phyloP scores from a whole-genome alignment of 2,113 vertebrate species.

The Rhabdornis inornatus region DNA sequence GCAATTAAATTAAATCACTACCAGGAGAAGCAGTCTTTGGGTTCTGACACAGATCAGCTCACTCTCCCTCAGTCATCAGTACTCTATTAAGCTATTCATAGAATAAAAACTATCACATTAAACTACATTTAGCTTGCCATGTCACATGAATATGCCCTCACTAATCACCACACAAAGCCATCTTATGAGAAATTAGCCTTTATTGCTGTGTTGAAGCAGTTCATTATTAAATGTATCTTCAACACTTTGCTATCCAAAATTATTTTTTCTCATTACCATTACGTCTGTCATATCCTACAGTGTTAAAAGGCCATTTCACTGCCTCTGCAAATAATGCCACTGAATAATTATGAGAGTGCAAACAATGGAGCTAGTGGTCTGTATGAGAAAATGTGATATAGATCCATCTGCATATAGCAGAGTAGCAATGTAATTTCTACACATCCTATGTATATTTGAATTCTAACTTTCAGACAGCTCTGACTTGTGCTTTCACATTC shows the following conservation, averaged over 20 bases:
- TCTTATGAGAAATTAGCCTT: neutral
- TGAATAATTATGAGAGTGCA: neutral
- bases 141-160: neutral
- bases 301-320: neutral
- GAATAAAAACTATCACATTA: constrained; percentile 46
- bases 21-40: neutral
- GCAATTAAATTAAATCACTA: constrained; percentile 10
- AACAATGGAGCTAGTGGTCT: neutral
- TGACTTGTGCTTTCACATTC: constrained; percentile 6
- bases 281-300: neutral
- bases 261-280: constrained; percentile 1
- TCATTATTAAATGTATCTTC: constrained; percentile 9
- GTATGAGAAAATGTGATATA: neutral
- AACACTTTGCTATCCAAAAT: neutral
- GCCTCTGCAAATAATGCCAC: neutral
- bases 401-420: neutral
- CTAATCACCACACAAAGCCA: constrained; percentile 22
- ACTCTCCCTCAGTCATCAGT: neutral
- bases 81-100: constrained; percentile 23
- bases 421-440: neutral
- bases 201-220: neutral
- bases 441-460: neutral
- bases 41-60: constrained; percentile 14
- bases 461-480: neutral
- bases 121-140: neutral